Evolutionary conservation across 2,797 vertebrate species (phyloP).

Genomic region (Hippopotamyrus pictus): DNA sequence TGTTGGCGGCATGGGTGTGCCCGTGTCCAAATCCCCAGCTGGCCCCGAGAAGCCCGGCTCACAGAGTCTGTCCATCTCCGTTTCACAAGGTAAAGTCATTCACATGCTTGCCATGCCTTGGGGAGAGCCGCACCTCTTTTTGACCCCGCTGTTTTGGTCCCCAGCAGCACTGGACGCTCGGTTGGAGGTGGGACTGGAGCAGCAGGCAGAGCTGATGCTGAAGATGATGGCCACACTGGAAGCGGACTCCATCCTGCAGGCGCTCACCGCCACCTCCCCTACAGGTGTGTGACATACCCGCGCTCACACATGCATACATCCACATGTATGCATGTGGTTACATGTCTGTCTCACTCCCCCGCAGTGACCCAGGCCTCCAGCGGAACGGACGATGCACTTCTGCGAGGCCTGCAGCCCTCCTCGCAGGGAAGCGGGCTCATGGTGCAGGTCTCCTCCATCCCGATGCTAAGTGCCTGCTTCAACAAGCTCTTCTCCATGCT

Average conservation of each 20-base stretch:
- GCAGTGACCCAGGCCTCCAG: slow-evolving; percentile 81
- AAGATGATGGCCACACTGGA: slow-evolving; percentile 99
- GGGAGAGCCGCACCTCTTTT: background rate
- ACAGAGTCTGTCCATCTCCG: slow-evolving; percentile 86
- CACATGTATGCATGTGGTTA: background rate
- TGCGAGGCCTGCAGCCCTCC: slow-evolving; percentile 77
- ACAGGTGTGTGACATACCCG: slow-evolving; percentile 59
- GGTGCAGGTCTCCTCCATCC: slow-evolving; percentile 85
- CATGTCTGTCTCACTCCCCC: background rate
- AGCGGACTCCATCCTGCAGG: slow-evolving; percentile 94
- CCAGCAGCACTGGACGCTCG: slow-evolving; percentile 84
- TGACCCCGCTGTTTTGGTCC: background rate
- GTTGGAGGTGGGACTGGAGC: slow-evolving; percentile 92
- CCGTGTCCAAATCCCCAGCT: slow-evolving; percentile 84
- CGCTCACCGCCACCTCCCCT: slow-evolving; percentile 85
- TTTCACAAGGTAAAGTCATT: slow-evolving; percentile 81
- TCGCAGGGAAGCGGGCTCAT: slow-evolving; percentile 68
- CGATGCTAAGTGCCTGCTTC: slow-evolving; percentile 92
- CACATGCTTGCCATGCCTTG: background rate
- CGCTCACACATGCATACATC: background rate
- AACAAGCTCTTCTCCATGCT: slow-evolving; percentile 98
- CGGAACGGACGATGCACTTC: slow-evolving; percentile 89
- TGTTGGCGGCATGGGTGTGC: slow-evolving; percentile 89
- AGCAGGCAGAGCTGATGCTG: slow-evolving; percentile 96
- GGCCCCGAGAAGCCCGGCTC: slow-evolving; percentile 87